phyloP scores from a whole-genome alignment of 2,888 invertebrate species.

The Heterodera filipjevi region DNA sequence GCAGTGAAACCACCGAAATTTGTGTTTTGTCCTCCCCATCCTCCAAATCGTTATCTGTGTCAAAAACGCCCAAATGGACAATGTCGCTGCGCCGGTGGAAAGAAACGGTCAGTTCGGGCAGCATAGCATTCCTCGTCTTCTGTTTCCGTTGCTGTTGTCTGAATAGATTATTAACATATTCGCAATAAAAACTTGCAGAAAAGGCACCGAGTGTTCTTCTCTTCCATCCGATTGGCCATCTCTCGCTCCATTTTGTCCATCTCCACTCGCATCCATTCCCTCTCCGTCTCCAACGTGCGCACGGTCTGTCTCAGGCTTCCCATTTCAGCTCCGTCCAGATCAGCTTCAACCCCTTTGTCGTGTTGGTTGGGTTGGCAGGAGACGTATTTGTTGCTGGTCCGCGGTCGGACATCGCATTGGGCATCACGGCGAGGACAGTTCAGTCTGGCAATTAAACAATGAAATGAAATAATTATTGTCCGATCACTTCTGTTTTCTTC shows the following conservation, averaged over 20 bases:
- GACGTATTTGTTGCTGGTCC: constrained; percentile 57
- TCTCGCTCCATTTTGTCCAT: background rate
- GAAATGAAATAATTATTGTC: background rate
- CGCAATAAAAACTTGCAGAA: background rate
- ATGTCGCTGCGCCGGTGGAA: constrained; percentile 13
- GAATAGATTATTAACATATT: background rate
- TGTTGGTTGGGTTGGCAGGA: constrained; percentile 51
- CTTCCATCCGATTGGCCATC: background rate
- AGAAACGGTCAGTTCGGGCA: background rate
- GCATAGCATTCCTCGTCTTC: background rate
- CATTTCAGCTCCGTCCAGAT: constrained; percentile 54
- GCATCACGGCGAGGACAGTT: constrained; percentile 55
- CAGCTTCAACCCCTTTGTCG: constrained; percentile 55
- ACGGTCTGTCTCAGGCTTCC: constrained; percentile 18
- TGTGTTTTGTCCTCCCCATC: background rate
- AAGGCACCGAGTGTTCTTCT: background rate
- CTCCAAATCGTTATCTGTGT: background rate
- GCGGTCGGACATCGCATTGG: constrained; percentile 58
- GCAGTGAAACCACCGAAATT: constrained; percentile 17
- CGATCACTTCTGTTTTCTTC: background rate
- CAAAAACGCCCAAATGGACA: constrained; percentile 20
- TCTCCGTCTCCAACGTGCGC: background rate
- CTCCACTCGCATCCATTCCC: background rate
- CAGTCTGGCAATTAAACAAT: constrained; percentile 41
- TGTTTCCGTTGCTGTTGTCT: constrained; percentile 13